phyloP scores from a whole-genome alignment of 2,888 invertebrate genomes.

The Lycaena phlaeas region DNA sequence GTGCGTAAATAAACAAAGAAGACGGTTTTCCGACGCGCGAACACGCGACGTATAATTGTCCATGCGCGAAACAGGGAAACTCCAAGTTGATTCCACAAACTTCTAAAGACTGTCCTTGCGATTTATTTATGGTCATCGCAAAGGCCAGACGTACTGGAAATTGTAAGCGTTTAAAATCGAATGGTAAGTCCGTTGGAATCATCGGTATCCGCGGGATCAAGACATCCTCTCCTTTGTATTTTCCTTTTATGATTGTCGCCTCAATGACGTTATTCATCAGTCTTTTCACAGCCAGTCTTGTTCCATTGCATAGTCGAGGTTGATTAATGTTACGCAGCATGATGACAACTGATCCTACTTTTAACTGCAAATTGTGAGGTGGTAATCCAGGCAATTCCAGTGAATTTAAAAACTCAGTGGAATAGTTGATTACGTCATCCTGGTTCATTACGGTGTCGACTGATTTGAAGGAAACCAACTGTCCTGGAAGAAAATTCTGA shows the following conservation, averaged over 20 bases:
- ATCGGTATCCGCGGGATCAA: slow-evolving; percentile 8
- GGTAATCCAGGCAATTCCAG: no score
- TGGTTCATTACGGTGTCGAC: no score
- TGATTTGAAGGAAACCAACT: no score
- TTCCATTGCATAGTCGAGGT: no score
- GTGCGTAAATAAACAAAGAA: no score
- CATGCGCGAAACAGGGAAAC: slow-evolving; percentile 12
- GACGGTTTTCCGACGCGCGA: no score
- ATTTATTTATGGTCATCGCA: slow-evolving; percentile 11
- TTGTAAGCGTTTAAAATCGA: slow-evolving; percentile 11
- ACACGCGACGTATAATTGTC: slow-evolving; percentile 11
- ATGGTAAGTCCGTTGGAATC: slow-evolving; percentile 9
- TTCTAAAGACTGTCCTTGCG: slow-evolving; percentile 14
- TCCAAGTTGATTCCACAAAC: slow-evolving; percentile 11
- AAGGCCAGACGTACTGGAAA: slow-evolving; percentile 10
- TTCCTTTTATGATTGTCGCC: slow-evolving; percentile 8
- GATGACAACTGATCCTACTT: no score
- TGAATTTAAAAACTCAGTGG: no score
- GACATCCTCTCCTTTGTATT: slow-evolving; percentile 8
- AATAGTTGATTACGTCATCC: no score
- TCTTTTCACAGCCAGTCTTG: slow-evolving; percentile 8
- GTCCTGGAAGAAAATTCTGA: no score
- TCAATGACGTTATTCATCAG: slow-evolving; percentile 10
- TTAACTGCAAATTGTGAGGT: no score
- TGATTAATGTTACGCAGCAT: no score